Conservation (phyloP, 1,140 invertebrate species). For the Drosophila paulistorum region DNA sequence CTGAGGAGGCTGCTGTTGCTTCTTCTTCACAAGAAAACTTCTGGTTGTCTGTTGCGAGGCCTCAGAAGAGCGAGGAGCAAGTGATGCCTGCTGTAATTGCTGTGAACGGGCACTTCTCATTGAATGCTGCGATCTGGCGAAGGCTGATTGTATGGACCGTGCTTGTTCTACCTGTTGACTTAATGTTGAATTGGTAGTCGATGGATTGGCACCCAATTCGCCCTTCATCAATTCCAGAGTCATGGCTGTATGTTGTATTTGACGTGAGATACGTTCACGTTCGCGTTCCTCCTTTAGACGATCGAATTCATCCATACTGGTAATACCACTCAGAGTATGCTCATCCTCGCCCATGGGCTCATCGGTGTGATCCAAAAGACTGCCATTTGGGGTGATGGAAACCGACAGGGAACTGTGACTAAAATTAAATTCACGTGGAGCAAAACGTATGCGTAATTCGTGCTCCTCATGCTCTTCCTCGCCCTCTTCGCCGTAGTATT, state of each 20-base stretch:
- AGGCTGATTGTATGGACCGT: background rate
- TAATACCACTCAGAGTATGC: background rate
- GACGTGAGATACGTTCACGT: conserved; percentile 46
- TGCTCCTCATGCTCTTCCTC: background rate
- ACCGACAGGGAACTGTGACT: conserved; percentile 45
- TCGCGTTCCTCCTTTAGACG: conserved; percentile 50
- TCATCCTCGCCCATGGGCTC: conserved; percentile 16
- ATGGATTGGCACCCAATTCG: conserved; percentile 26
- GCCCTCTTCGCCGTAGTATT: conserved; percentile 36
- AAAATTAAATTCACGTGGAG: conserved; percentile 31
- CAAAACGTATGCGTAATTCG: conserved; percentile 55
- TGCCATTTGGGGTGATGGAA: background rate
- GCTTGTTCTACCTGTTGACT: background rate
- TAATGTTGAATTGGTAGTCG: background rate
- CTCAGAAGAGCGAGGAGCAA: background rate
- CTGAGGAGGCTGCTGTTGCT: background rate
- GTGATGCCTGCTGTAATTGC: background rate
- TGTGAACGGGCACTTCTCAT: background rate
- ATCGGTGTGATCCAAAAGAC: background rate
- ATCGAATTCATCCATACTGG: conserved; percentile 62
- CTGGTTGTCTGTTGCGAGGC: background rate
- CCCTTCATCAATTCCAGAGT: conserved; percentile 61
- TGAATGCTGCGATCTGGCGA: background rate
- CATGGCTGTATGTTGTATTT: conserved; percentile 56
- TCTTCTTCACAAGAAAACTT: background rate